These are phyloP conservation scores for Scelioninae gen. 2 DNA, from an alignment of 2,888 invertebrate species.

Conservation along the genomic window DNA sequence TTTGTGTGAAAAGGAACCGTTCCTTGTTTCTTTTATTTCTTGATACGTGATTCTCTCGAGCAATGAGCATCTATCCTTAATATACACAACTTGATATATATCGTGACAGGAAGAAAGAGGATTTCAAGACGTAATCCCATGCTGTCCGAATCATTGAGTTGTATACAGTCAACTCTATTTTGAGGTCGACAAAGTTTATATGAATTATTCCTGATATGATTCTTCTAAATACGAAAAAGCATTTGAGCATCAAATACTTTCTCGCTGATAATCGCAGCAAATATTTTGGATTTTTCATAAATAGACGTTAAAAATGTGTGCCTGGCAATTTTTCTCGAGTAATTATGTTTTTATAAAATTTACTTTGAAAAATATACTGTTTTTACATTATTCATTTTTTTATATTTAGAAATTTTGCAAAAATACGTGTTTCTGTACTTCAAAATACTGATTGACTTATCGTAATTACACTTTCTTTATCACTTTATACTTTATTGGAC, in stretches of 20 bases:
- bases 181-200: slow-evolving; percentile 38
- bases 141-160: slow-evolving; percentile 47
- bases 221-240: slow-evolving; percentile 49
- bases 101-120: slow-evolving; percentile 54
- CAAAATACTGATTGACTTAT: slow-evolving; percentile 43
- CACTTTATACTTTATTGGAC: slow-evolving; percentile 43
- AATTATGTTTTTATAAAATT: slow-evolving; percentile 47
- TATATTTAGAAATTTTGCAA: slow-evolving; percentile 56
- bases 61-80: slow-evolving; percentile 52
- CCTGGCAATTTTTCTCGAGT: slow-evolving; percentile 21
- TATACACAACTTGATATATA: slow-evolving; percentile 56
- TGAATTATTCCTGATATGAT: slow-evolving; percentile 59
- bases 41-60: slow-evolving; percentile 56
- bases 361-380: slow-evolving; percentile 56
- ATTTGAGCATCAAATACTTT: slow-evolving; percentile 43
- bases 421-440: slow-evolving; percentile 51
- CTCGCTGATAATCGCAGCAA: slow-evolving; percentile 43
- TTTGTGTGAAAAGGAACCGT: slow-evolving; percentile 54
- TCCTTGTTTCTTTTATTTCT: slow-evolving; percentile 30
- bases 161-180: slow-evolving; percentile 39
- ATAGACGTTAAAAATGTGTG: slow-evolving; percentile 28
- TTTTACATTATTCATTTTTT: slow-evolving; percentile 26
- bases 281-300: slow-evolving; percentile 28
- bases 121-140: slow-evolving; percentile 58
- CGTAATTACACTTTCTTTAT: slow-evolving; percentile 36